Evolutionary conservation across 2,797 vertebrate species (phyloP).

Genomic region (Takifugu rubripes): DNA sequence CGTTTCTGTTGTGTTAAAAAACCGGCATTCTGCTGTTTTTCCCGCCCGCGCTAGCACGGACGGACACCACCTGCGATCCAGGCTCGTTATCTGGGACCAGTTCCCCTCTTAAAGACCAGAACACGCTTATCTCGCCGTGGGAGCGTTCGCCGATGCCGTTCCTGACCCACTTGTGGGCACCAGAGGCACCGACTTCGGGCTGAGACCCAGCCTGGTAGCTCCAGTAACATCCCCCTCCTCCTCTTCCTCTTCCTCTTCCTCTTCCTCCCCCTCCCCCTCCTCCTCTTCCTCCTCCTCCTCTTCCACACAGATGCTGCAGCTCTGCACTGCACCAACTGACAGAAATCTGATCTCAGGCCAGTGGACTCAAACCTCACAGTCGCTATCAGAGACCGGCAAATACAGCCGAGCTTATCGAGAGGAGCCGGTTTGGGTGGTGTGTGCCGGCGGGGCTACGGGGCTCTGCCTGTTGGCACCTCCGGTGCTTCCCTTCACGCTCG

Average conservation of each 20-base stretch:
- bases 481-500: no score
- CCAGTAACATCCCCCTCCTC: conserved; percentile 6
- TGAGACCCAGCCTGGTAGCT: conserved; percentile 55
- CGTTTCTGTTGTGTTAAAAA: no score
- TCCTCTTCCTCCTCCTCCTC: background rate
- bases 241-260: background rate
- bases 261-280: background rate
- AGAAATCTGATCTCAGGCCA: conserved; percentile 46
- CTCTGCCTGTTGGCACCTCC: no score
- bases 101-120: no score
- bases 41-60: no score
- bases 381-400: conserved; percentile 45
- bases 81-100: no score
- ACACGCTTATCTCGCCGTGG: no score
- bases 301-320: conserved; percentile 43
- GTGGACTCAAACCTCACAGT: conserved; percentile 30
- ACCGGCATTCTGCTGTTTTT: no score
- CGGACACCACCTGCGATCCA: no score
- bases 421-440: conserved; percentile 33
- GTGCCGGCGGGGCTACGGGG: no score
- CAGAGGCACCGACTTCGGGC: conserved; percentile 44
- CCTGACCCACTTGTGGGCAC: conserved; percentile 3
- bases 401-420: conserved; percentile 47
- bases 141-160: no score
- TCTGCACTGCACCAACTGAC: conserved; percentile 56